These are phyloP conservation scores for Ichneumoninae sp. DNA, from an alignment of 2,888 invertebrate genomes.

Conservation along the genomic window DNA sequence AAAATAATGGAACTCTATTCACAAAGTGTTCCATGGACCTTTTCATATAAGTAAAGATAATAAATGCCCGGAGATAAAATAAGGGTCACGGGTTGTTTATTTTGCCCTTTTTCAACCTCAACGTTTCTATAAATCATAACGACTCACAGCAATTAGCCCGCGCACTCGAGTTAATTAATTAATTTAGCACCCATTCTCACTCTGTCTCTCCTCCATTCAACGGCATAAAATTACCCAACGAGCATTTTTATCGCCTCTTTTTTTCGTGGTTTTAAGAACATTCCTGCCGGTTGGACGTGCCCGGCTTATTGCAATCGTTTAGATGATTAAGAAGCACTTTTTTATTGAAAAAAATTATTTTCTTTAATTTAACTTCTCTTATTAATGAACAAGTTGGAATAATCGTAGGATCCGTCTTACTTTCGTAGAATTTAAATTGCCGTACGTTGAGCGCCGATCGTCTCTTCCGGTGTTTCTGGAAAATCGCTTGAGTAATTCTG, in stretches of 20 bases:
- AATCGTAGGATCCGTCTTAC: not conserved
- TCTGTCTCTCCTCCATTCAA: not conserved
- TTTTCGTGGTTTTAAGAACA: conserved; percentile 17
- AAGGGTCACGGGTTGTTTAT: not conserved
- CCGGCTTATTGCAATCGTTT: not conserved
- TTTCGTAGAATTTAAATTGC: not conserved
- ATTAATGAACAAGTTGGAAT: not conserved
- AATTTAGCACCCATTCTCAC: conserved; percentile 34
- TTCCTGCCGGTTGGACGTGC: not conserved
- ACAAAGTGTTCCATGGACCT: conserved; percentile 6
- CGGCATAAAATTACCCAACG: not conserved
- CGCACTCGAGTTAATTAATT: conserved; percentile 55
- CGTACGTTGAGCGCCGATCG: conserved; percentile 30
- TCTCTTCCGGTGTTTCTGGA: conserved; percentile 22
- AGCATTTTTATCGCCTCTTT: conserved; percentile 9
- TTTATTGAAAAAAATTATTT: not conserved
- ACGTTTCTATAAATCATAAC: conserved; percentile 37
- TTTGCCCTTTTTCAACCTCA: not conserved
- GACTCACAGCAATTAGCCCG: conserved; percentile 54
- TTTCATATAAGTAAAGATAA: conserved; percentile 36
- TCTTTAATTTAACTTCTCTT: not conserved
- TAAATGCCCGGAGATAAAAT: conserved; percentile 23
- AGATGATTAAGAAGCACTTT: not conserved
- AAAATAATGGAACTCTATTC: conserved; percentile 31
- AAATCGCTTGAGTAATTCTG: conserved; percentile 37